Evolutionary conservation across 2,888 invertebrate species (phyloP).

Genomic region (Noctua comes): DNA sequence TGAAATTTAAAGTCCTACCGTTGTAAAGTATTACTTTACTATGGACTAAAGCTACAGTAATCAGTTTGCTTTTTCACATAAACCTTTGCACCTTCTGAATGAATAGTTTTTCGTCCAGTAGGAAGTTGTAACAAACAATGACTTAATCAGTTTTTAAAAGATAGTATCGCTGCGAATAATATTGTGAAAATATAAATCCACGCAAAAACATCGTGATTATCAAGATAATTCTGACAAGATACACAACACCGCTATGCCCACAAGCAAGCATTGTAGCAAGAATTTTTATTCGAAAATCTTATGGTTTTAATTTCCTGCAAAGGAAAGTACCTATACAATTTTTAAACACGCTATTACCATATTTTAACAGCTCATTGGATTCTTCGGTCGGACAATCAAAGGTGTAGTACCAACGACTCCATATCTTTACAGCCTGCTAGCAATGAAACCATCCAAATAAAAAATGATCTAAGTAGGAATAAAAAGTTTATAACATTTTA

Average conservation of each 20-base stretch:
- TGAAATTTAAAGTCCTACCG: neutral
- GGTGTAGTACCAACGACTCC: neutral
- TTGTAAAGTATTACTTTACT: neutral
- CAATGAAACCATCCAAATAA: slow-evolving; percentile 36
- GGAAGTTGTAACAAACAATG: neutral
- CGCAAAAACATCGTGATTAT: slow-evolving; percentile 6
- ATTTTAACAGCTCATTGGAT: slow-evolving; percentile 25
- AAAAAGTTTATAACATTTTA: slow-evolving; percentile 34
- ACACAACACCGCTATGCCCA: neutral
- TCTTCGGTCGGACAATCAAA: slow-evolving; percentile 24
- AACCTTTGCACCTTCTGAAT: neutral
- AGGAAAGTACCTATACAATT: neutral
- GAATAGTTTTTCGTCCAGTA: neutral
- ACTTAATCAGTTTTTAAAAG: neutral
- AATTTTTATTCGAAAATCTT: neutral
- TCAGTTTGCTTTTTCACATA: neutral
- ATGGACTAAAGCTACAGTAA: neutral
- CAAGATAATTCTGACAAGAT: neutral
- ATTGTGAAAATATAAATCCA: neutral
- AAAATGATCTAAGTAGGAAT: neutral
- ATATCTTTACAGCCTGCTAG: slow-evolving; percentile 38
- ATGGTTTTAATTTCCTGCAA: slow-evolving; percentile 42
- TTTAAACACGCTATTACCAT: slow-evolving; percentile 13
- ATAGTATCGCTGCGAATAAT: neutral
- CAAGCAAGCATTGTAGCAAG: neutral